Percentiles rank a stretch among this genome's conserved stretches.
Evolutionary conservation across 2,113 vertebrate species (phyloP).

Genomic region (Chaetops frenatus): DNA sequence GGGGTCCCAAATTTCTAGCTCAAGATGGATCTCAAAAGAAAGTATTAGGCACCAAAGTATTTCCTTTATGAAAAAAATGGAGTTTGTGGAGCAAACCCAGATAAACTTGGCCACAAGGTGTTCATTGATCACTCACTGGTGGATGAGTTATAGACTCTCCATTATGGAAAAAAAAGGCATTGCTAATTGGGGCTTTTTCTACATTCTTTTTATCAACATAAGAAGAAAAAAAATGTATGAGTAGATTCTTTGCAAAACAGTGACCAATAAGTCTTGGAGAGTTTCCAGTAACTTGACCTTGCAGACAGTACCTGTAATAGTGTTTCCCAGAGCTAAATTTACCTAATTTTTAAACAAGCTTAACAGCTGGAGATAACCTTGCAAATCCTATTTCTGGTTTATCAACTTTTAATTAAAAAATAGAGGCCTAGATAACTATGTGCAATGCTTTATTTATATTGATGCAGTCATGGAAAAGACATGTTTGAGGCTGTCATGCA

Average conservation of each 20-base stretch:
- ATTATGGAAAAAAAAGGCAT: neutral
- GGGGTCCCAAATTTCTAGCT: neutral
- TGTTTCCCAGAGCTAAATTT: neutral
- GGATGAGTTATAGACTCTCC: neutral
- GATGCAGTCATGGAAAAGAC: neutral
- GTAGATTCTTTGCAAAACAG: neutral
- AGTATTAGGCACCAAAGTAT: neutral
- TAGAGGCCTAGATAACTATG: accelerated
- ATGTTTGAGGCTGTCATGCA: neutral
- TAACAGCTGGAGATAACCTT: neutral
- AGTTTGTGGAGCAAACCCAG: neutral
- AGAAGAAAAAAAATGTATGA: neutral
- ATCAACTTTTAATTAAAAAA: neutral
- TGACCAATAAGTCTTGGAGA: neutral
- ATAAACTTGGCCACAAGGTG: neutral
- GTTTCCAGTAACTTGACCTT: neutral
- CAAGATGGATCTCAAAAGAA: neutral
- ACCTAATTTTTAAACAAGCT: neutral
- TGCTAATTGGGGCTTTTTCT: neutral
- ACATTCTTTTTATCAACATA: neutral
- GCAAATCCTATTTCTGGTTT: neutral
- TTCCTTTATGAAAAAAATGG: neutral
- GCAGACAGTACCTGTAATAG: neutral
- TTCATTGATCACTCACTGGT: neutral
- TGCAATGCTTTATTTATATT: neutral